Conservation (phyloP, 2,113 vertebrate genomes). For the Psittacula cyanocephala region DNA sequence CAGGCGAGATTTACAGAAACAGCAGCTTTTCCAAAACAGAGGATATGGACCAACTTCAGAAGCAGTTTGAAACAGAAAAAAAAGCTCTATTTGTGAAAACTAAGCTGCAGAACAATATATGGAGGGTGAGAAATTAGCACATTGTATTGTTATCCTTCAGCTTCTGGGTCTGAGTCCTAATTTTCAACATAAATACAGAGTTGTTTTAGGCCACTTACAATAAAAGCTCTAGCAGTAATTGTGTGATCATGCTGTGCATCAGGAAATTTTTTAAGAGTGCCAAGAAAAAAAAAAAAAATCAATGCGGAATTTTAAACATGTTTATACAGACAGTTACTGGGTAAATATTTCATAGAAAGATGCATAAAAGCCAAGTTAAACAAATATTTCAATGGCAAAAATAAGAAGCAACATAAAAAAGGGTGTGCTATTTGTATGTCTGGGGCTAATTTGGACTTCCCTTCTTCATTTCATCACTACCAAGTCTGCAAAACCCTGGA, state of each 20-base stretch:
- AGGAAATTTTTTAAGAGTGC: slow-evolving; percentile 23
- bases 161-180: slow-evolving; percentile 10
- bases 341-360: slow-evolving; percentile 20
- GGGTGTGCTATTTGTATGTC: background rate
- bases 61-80: background rate
- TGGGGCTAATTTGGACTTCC: background rate
- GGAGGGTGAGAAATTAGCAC: slow-evolving; percentile 15
- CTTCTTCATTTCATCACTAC: background rate
- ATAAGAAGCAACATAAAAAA: background rate
- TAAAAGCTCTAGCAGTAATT: slow-evolving; percentile 17
- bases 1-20: slow-evolving; percentile 25
- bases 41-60: background rate
- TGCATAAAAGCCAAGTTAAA: background rate
- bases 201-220: slow-evolving; percentile 8
- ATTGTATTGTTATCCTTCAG: background rate
- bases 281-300: background rate
- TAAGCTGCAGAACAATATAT: slow-evolving; percentile 15
- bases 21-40: slow-evolving; percentile 16
- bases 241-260: slow-evolving; percentile 12
- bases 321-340: background rate
- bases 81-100: background rate
- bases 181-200: slow-evolving; percentile 26
- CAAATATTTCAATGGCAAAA: slow-evolving; percentile 16
- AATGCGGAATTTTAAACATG: slow-evolving; percentile 8
- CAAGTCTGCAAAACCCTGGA: background rate